Evolutionary conservation across 2,888 invertebrate genomes (phyloP), one percentile per base, ranked within the genome.

Genomic region (Crioceris asparagi): DNA sequence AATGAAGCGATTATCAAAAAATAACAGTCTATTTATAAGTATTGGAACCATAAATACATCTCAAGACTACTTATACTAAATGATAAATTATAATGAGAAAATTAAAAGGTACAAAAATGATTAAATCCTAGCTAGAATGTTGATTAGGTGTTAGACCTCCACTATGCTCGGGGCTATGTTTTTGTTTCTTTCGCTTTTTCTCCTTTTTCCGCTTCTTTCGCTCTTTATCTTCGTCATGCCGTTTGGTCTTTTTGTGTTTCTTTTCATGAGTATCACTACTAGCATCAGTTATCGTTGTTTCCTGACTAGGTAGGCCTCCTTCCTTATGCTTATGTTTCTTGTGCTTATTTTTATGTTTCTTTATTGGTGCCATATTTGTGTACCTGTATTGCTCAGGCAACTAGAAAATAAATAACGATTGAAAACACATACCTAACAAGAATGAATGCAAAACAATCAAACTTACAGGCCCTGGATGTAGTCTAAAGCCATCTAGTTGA

Each of bases 321-420:
- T 86, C 86, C 69, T 90, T 90, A 59, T 88, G 87, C 66, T 88
- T 88, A 54, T 90, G 91, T 60, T 90, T 90, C 72, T 92, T 92
- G 62, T 93, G 92, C 64, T 92, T 91, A 59, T 88, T 92, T 67
- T 92, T 92, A 59, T 92, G 92, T 66, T 90, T 86, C 62, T 88
- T 87, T 56, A 86, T 85, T 45, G 92, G 90, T 46, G 86, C 79
- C 55, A 90, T 86, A 68, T 84, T 92, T 55, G 91, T 81, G 62
- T 90, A 84, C 49, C 93, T 78, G 66, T 92, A 93, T 65, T 94
- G 93, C 65, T 94, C 94, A 12, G 94, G 94, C 49, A 94, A 69
- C 74, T 85, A 55, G 12, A 66, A 65, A 44, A 30, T 49, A 45
- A 54, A 4, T 32, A 25, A 2, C 11, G 11, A 35, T 15, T 4